Evolutionary conservation across 2,113 vertebrate species (phyloP), one percentile per base, ranked within the genome.

Genomic region (Sterrhoptilus dennistouni): DNA sequence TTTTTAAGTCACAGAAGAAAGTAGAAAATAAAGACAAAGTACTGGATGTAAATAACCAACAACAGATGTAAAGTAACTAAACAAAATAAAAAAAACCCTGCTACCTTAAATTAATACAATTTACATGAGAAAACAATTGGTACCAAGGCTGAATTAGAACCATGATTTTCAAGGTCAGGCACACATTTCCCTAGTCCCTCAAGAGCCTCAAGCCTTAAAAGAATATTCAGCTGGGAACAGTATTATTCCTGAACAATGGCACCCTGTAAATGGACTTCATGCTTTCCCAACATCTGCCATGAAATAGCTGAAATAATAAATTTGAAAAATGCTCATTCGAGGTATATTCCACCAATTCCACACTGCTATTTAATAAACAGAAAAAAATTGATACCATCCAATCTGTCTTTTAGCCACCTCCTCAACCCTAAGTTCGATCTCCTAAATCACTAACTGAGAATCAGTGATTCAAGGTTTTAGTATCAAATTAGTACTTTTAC

Each of bases 31-130:
- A 50, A 71, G 18, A 95, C 71, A 57, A 71, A 84, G 33, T 19
- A 14, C 14, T 81, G 68, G 52, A 63, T 59, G 68, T 64, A 92
- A 95, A 81, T 80, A 90, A 86, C 44, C 25, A 91, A 81, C 64
- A 66, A 90, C 2, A 54, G 60, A 52, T 57, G 28, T 25, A 79
- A 56, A 87, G 24, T 60, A 93, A 93, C 35, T 77, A 60, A 88
- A 91, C 36, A 76, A 60, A 60, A 90, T 44, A 11, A 38, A 77
- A 84, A 84, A 65, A 84, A 47, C 4, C 5, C 13, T 1, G 0
- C 42, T 52, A 72, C 19, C n/a, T 94, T 91, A 85, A 96, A 93
- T 91, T 87, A 94, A 88, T 90, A 29, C 74, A 85, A 77, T 83
- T 87, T 79, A 77, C 82, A 91, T 3, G 22, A 83, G 64, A 80